phyloP scores from a whole-genome alignment of 2,797 vertebrate genomes.

The Scleropages formosus region DNA sequence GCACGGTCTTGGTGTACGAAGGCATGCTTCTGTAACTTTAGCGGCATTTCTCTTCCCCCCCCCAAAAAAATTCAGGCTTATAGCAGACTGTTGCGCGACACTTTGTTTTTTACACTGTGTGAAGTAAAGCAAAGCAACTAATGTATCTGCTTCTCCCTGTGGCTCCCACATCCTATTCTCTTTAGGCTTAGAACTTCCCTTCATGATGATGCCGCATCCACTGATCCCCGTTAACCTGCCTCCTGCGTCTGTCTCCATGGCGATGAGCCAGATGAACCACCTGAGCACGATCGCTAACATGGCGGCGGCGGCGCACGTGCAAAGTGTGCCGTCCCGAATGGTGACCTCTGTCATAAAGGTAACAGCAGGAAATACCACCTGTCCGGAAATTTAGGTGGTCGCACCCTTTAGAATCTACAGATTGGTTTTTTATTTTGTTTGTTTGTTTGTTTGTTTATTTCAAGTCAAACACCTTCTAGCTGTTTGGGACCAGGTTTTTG shows the following conservation, averaged over 20 bases:
- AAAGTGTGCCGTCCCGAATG: conserved; percentile 91
- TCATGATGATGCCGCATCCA: conserved; percentile 99
- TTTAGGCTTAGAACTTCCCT: conserved; percentile 94
- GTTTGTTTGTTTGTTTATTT: no score
- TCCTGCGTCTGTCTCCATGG: conserved; percentile 99
- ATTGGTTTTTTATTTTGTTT: no score
- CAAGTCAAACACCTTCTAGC: no score
- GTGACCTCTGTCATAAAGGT: conserved; percentile 99
- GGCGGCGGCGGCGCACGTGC: conserved; percentile 96
- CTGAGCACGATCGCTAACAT: conserved; percentile 98
- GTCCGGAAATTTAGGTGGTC: no score
- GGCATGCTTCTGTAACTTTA: no score
- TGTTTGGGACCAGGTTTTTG: no score
- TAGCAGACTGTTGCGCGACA: no score
- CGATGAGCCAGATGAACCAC: conserved; percentile 99
- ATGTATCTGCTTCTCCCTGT: conserved; percentile 7
- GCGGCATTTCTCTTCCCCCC: no score
- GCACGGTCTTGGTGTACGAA: no score
- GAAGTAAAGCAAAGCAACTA: not conserved
- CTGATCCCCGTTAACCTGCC: conserved; percentile 98
- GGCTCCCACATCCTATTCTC: not conserved
- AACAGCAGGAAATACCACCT: conserved; percentile 42
- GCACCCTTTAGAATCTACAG: no score
- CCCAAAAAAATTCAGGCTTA: no score
- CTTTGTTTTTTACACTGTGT: no score